These are phyloP conservation scores for Psylliodes chrysocephalus DNA, from an alignment of 2,888 invertebrate species.

Conservation along the genomic window DNA sequence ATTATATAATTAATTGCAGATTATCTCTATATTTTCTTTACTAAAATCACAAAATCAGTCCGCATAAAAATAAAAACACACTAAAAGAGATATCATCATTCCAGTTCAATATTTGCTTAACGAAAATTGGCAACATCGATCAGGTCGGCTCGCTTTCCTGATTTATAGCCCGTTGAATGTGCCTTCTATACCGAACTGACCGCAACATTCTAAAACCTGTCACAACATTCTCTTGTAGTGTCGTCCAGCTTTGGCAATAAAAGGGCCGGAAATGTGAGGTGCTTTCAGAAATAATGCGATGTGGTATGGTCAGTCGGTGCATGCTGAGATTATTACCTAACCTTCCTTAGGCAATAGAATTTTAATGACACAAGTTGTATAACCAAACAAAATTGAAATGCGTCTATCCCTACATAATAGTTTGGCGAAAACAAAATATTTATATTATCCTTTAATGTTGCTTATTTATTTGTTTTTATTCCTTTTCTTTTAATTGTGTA, in stretches of 20 bases:
- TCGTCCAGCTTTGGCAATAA: conserved; percentile 48
- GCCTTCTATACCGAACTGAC: conserved; percentile 49
- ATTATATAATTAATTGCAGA: too few relatives aligned
- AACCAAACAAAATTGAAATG: too few relatives aligned
- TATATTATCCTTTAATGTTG: too few relatives aligned
- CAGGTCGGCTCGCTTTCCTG: conserved; percentile 25
- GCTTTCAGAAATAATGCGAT: conserved; percentile 41
- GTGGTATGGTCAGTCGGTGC: background rate
- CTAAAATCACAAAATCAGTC: too few relatives aligned
- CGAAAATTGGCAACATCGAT: conserved; percentile 21
- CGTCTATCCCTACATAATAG: too few relatives aligned
- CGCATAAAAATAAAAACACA: too few relatives aligned
- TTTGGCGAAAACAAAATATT: too few relatives aligned
- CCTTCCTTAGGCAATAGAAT: background rate
- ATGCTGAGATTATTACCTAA: background rate
- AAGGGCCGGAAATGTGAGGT: conserved; percentile 55
- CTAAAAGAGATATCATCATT: too few relatives aligned
- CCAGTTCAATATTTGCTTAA: too few relatives aligned
- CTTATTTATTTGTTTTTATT: too few relatives aligned
- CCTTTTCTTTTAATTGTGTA: too few relatives aligned
- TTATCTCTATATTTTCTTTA: too few relatives aligned
- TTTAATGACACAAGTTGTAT: background rate
- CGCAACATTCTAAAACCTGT: conserved; percentile 56
- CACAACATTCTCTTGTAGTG: conserved; percentile 54
- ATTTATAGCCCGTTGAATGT: conserved; percentile 50